These are phyloP conservation scores for Athripsodes cinereus DNA, from an alignment of 2,888 invertebrate genomes.

Conservation along the genomic window DNA sequence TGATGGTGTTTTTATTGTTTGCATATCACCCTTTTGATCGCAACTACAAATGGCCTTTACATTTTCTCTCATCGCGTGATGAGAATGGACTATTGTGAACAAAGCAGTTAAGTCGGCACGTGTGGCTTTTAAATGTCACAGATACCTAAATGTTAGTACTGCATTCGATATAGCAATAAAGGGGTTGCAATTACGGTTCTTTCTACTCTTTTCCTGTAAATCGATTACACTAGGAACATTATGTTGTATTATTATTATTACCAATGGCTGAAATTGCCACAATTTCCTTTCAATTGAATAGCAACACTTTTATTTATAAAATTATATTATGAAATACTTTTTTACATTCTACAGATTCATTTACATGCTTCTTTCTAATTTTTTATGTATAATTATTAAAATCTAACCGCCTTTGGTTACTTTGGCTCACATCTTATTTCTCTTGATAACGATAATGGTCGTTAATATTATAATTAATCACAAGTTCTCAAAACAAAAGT, in stretches of 20 bases:
- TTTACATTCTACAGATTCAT: too few species aligned
- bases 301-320: too few species aligned
- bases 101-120: not conserved
- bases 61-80: conserved; percentile 3
- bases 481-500: too few species aligned
- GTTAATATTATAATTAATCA: too few species aligned
- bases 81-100: not conserved
- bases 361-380: too few species aligned
- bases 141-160: not conserved
- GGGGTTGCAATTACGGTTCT: not conserved
- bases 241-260: not conserved
- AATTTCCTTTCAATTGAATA: too few species aligned
- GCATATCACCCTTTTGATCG: conserved; percentile 2
- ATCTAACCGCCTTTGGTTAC: too few species aligned
- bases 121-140: not conserved
- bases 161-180: not conserved
- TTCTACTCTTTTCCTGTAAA: conserved; percentile 1
- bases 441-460: too few species aligned
- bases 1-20: conserved; percentile 1
- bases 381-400: too few species aligned
- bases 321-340: too few species aligned
- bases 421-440: too few species aligned
- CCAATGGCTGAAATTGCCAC: too few species aligned
- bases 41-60: conserved; percentile 5
- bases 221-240: not conserved